Evolutionary conservation across 30 jellyfish, hydroid and myxozoan species (phyloP).

Genomic region (Aurelia aurita complex sp. Pacific): DNA sequence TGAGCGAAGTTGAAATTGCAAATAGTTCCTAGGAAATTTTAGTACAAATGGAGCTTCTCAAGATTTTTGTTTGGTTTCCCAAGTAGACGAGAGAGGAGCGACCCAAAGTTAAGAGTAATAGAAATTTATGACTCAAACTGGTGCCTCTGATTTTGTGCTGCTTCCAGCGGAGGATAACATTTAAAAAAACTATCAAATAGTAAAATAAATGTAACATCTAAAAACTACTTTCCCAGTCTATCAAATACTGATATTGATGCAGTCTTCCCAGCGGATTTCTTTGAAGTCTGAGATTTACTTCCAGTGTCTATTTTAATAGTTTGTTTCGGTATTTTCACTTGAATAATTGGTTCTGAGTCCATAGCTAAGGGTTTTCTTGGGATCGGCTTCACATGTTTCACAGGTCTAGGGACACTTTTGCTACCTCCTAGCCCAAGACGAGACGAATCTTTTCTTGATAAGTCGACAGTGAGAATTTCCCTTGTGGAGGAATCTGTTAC

Average conservation of each 20-base stretch:
- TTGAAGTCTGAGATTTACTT: background rate
- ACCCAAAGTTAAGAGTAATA: too few species aligned
- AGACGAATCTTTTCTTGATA: background rate
- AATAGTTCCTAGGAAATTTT: too few species aligned
- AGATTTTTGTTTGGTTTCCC: too few species aligned
- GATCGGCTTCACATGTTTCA: conserved; percentile 41
- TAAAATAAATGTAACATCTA: background rate
- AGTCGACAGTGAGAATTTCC: background rate
- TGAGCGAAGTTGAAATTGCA: too few species aligned
- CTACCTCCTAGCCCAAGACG: conserved; percentile 2
- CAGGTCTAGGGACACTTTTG: conserved; percentile 16
- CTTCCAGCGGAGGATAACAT: too few species aligned
- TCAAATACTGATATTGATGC: conserved; percentile 37
- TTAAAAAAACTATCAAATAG: background rate
- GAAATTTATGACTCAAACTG: too few species aligned
- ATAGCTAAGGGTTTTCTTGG: conserved; percentile 62
- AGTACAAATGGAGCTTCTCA: too few species aligned
- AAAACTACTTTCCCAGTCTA: conserved; percentile 31
- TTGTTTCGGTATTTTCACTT: conserved; percentile 1
- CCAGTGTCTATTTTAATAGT: background rate
- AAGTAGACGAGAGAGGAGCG: too few species aligned
- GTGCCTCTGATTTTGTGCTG: too few species aligned
- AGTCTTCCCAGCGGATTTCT: background rate
- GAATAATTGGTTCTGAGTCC: conserved; percentile 27
- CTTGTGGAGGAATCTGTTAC: background rate